A percentile compares a stretch with the other conserved stretches of the same genome.
Conservation (phyloP, 2,888 invertebrate genomes). For the Brachyopa scutellaris region DNA sequence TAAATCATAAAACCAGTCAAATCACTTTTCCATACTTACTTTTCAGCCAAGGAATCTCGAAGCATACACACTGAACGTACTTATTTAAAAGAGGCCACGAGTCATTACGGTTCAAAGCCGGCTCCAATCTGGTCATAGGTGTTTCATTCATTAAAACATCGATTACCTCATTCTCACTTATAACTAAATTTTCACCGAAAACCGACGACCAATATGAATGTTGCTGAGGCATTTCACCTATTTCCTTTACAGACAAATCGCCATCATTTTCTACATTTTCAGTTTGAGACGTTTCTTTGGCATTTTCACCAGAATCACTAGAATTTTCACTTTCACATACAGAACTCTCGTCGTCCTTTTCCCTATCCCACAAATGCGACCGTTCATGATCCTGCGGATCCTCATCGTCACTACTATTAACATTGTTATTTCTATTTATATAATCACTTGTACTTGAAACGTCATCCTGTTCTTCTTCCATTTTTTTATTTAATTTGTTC, state of each 20-base stretch:
- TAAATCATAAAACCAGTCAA: no score
- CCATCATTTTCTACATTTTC: slow-evolving; percentile 8
- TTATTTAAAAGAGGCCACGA: slow-evolving; percentile 64
- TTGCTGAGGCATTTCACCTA: slow-evolving; percentile 19
- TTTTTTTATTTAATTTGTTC: slow-evolving; percentile 6
- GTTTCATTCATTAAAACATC: slow-evolving; percentile 55
- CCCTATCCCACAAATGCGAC: slow-evolving; percentile 27
- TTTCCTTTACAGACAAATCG: slow-evolving; percentile 19
- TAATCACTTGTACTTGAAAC: slow-evolving; percentile 40
- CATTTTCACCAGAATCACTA: slow-evolving; percentile 44
- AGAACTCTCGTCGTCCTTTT: slow-evolving; percentile 44
- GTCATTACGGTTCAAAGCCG: slow-evolving; percentile 54
- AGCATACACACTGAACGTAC: slow-evolving; percentile 72
- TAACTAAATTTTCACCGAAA: slow-evolving; percentile 64
- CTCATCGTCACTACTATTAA: slow-evolving; percentile 57
- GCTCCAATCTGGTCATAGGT: slow-evolving; percentile 41
- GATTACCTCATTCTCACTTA: slow-evolving; percentile 64
- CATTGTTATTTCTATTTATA: slow-evolving; percentile 41
- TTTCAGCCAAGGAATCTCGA: slow-evolving; percentile 73
- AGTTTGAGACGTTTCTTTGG: slow-evolving; percentile 16
- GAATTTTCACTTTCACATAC: slow-evolving; percentile 22
- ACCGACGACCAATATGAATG: slow-evolving; percentile 68
- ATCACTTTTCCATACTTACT: slow-evolving; percentile 61
- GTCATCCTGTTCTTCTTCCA: slow-evolving; percentile 58
- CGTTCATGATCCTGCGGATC: slow-evolving; percentile 35